Evolutionary conservation across 2,888 invertebrate species (phyloP).

Genomic region (Philhelius pedissequus): DNA sequence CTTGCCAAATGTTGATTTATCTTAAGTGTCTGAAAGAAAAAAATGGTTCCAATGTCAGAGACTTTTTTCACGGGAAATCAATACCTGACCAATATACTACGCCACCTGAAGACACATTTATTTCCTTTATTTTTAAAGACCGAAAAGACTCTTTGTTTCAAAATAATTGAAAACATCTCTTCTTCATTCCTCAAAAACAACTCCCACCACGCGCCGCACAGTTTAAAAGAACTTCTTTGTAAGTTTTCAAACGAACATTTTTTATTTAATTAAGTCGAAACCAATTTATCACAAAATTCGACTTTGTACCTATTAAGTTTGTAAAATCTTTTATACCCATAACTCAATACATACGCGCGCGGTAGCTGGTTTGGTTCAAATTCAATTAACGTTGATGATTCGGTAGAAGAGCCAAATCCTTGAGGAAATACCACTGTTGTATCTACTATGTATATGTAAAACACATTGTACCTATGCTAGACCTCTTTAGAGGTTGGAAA

Average conservation of each 20-base stretch:
- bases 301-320: conserved; percentile 56
- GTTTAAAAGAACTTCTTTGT: neutral
- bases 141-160: neutral
- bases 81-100: too few species aligned
- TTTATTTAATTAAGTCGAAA: conserved; percentile 68
- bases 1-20: too few species aligned
- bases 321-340: conserved; percentile 27
- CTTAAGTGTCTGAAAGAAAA: too few species aligned
- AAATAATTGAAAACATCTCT: conserved; percentile 24
- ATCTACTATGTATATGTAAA: conserved; percentile 24
- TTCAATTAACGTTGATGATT: conserved; percentile 62
- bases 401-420: conserved; percentile 21
- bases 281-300: conserved; percentile 60
- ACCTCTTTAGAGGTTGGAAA: conserved; percentile 24
- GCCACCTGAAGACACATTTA: too few species aligned
- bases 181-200: neutral
- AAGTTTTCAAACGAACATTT: conserved; percentile 43
- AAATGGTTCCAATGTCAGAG: too few species aligned
- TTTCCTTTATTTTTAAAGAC: neutral
- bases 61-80: too few species aligned
- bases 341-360: neutral
- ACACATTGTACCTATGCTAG: conserved; percentile 30
- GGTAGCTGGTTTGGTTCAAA: conserved; percentile 55
- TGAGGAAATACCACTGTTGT: conserved; percentile 35
- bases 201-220: too few species aligned